phyloP scores from a whole-genome alignment of 2,113 vertebrate genomes.

The Recurvirostra avosetta region DNA sequence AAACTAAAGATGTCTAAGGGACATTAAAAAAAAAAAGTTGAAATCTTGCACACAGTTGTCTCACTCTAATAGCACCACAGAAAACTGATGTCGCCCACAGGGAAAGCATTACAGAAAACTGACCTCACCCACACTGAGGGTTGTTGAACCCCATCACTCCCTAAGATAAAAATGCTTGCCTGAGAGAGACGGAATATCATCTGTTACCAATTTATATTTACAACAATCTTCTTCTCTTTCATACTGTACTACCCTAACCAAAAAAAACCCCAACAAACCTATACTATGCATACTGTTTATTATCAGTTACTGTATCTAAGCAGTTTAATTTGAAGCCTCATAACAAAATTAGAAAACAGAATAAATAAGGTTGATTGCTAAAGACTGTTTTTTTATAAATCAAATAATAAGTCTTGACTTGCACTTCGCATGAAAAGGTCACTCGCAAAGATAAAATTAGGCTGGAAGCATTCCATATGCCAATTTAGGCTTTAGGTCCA shows the following conservation, averaged over 20 bases:
- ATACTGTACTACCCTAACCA: not conserved
- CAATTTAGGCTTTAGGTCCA: not conserved
- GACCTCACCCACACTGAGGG: not conserved
- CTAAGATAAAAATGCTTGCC: not conserved
- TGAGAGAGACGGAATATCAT: not conserved
- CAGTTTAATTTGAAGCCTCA: not conserved
- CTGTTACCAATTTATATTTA: not conserved
- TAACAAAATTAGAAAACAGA: not conserved
- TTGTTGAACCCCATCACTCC: not conserved
- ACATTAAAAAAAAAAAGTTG: not conserved
- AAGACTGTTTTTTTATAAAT: not conserved
- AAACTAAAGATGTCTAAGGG: not conserved
- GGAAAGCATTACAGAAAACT: not conserved
- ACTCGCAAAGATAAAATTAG: conserved; percentile 12
- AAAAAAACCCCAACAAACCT: not conserved
- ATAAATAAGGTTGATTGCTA: not conserved
- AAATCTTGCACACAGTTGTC: not conserved
- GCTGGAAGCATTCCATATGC: not conserved
- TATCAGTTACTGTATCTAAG: not conserved
- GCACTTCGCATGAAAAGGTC: conserved; percentile 8
- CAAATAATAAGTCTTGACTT: not conserved
- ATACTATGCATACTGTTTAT: not conserved
- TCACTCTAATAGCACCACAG: not conserved
- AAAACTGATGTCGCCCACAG: not conserved
- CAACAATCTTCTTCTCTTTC: not conserved